Evolutionary conservation across 2,888 invertebrate genomes (phyloP), one percentile per base, ranked within the genome.

Genomic region (Volucella inanis): DNA sequence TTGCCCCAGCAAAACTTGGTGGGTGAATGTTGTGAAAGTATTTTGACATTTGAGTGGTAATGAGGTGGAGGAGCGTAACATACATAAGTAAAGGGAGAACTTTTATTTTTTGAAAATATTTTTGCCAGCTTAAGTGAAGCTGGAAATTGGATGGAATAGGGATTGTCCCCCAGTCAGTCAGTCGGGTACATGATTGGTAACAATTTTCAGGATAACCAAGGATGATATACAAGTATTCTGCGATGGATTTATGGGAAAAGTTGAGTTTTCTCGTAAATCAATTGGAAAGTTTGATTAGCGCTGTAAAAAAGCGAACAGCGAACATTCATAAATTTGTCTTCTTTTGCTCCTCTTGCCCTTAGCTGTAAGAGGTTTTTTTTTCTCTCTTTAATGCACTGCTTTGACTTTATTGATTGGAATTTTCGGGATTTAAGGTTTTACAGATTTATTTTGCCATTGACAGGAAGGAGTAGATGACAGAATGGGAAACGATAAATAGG

Each of bases 201-300:
- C 31, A 31, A 31, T 31, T 31, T 31, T 3, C 31, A 31, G 31
- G 31, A 31, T 31, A 31, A 31, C 31, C 31, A 31, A 31, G 31
- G 31, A 31, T 31, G 31, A 31, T 31, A 68, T 55, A 22, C 18
- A 22, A 22, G 18, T 18, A 3, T 22, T 80, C 67, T 80, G 39
- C 83, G 68, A 78, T 78, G 64, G 78, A 78, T 78, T 83, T 74
- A 78, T 52, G 68, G 54, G 62, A 10, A 64, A 68, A 57, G 68
- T 74, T 39, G 68, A 83, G 57, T 83, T 83, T 68, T 18, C 57
- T 45, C 83, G 74, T 83, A 83, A 83, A 78, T 83, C 72, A 55
- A 68, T 78, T 62, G 45, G 12, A 61, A 54, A 49, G 55, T 64
- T 67, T 43, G 41, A 61, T 38, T 18, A 65, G 15, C 57, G 31